Base-by-base conservation (phyloP, 1,140 invertebrate genomes). In the Venturia canescens region DNA sequence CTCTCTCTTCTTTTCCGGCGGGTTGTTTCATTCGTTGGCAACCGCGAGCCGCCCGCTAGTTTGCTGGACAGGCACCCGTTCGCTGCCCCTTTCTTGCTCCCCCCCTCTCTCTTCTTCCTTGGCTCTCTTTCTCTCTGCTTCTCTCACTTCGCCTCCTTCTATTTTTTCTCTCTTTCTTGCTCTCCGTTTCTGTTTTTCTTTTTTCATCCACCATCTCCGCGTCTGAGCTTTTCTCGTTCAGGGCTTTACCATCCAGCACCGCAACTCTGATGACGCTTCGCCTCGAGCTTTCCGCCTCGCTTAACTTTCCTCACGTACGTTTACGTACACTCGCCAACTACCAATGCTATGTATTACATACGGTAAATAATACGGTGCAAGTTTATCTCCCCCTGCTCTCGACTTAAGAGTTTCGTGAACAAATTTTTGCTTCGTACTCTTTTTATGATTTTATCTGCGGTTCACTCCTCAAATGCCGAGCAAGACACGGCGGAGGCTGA, bases 231-330 rank as follows among this genome's bases (percentile, higher is more conserved):
- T 69, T 69, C 66, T 69, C 66, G 29, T 69, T 69, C 66, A 69
- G 66, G 66, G 15, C 16, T 69, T 29, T 69, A 69, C 29, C 66
- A 31, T 31, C 26, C 18, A n/a, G n/a, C n/a, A 69, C 66, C 66
- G 66, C 66, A 69, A 69, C 66, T 69, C 27, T 69, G 66, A 69
- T 69, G 66, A 69, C 66, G 66, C 66, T 69, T 34, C 66, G 66
- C 29, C 66, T 69, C 66, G 27, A 69, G 66, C 27, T 69, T 69
- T 69, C 31, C 66, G 66, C 66, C 66, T 69, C 66, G 66, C 66
- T 69, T 69, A 69, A 69, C 66, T 69, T 69, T 69, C 29, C 66
- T 69, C 66, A 69, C 66, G 66, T 69, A 69, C 66, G 66, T 69
- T 69, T 69, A 15, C 13, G 29, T 69, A 69, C 66, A 69, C 29